A percentile compares a stretch with the other conserved stretches of the same genome.
These are phyloP conservation scores for Dermolepida albohirtum DNA, from an alignment of 2,888 invertebrate genomes.

Conservation along the genomic window DNA sequence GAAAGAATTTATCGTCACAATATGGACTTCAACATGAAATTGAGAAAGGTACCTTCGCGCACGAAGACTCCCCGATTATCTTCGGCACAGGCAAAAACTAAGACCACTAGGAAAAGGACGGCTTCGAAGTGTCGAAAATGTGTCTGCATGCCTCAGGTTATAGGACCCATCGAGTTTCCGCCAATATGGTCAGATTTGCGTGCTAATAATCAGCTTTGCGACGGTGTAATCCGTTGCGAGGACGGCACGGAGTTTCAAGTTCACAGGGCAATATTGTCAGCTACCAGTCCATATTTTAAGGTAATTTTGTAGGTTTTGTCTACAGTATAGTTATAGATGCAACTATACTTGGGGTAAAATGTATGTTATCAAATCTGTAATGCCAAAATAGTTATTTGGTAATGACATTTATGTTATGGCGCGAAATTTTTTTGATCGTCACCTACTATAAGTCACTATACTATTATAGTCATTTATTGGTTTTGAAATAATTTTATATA, in stretches of 20 bases:
- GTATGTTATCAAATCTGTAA: too few species aligned
- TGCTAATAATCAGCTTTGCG: conserved; percentile 75
- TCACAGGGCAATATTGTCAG: conserved; percentile 78
- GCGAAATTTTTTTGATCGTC: conserved; percentile 6
- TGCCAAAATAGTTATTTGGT: too few species aligned
- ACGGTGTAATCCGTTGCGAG: conserved; percentile 75
- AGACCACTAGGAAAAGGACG: conserved; percentile 55
- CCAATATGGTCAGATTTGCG: conserved; percentile 77
- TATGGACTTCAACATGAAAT: conserved; percentile 50
- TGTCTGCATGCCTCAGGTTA: conserved; percentile 72
- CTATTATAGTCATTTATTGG: too few species aligned
- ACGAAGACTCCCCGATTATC: conserved; percentile 46
- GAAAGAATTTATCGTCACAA: conserved; percentile 37
- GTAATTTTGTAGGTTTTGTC: conserved; percentile 42
- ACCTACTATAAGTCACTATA: too few species aligned
- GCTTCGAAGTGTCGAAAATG: conserved; percentile 65
- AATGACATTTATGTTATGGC: conserved; percentile 17
- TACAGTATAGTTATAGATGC: too few species aligned
- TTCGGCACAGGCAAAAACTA: conserved; percentile 41
- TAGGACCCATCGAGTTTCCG: conserved; percentile 73
- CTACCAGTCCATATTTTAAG: conserved; percentile 79
- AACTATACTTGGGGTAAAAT: too few species aligned
- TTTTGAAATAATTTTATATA: too few species aligned
- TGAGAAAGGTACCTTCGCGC: conserved; percentile 49
- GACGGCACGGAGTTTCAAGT: conserved; percentile 73